Evolutionary conservation across 92 coral and sea anemone species (phyloP).

Genomic region (Ricordea florida): DNA sequence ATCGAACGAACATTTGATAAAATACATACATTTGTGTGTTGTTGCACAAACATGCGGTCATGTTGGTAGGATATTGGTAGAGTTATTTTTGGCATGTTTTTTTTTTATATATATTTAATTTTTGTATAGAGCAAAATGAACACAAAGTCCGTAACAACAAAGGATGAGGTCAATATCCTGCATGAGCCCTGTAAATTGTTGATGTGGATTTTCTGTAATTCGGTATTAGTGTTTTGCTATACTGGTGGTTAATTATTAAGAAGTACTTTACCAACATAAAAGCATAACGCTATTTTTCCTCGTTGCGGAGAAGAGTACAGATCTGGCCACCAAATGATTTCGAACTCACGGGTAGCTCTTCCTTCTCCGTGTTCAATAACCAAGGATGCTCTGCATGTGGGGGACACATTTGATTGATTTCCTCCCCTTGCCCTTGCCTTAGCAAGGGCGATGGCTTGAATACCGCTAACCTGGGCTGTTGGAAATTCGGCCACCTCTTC

Average conservation of each 20-base stretch:
- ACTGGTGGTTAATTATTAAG: background rate
- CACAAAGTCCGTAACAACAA: too few relatives aligned
- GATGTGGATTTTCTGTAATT: too few relatives aligned
- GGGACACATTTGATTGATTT: background rate
- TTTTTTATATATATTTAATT: too few relatives aligned
- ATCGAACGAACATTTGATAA: too few relatives aligned
- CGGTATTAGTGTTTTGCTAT: too few relatives aligned
- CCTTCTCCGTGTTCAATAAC: constrained; percentile 47
- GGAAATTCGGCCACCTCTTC: constrained; percentile 21
- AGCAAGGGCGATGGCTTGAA: constrained; percentile 49
- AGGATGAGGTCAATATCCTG: too few relatives aligned
- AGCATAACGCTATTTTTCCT: constrained; percentile 11
- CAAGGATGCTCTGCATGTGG: constrained; percentile 44
- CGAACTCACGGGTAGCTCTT: constrained; percentile 57
- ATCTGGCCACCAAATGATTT: constrained; percentile 49
- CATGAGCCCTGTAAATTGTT: too few relatives aligned
- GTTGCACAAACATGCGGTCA: too few relatives aligned
- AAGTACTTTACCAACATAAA: constrained; percentile 33
- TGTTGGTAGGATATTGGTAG: too few relatives aligned
- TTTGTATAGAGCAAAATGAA: too few relatives aligned
- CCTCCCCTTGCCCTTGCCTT: constrained; percentile 36
- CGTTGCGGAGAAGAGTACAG: background rate
- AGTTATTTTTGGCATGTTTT: too few relatives aligned
- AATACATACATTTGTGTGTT: too few relatives aligned
- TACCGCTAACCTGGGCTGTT: background rate